Evolutionary conservation across 2,888 invertebrate genomes (phyloP).

Genomic region (Cataglyphis altisquamis): DNA sequence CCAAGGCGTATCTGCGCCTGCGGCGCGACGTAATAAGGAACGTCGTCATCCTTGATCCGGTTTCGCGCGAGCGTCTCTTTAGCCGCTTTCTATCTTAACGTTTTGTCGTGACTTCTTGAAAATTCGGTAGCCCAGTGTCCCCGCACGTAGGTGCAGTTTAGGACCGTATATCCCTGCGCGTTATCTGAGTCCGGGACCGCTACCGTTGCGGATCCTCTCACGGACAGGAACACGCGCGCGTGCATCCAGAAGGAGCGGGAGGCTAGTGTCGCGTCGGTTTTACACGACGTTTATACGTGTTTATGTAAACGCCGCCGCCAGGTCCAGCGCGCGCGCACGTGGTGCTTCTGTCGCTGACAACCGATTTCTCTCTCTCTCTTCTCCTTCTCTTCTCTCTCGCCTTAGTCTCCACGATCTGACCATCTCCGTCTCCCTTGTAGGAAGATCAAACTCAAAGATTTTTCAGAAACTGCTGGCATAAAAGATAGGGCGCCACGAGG

Average conservation of each 20-base stretch:
- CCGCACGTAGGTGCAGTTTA: slow-evolving; percentile 82
- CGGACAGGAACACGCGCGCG: slow-evolving; percentile 55
- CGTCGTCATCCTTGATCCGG: slow-evolving; percentile 50
- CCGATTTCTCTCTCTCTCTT: slow-evolving; percentile 61
- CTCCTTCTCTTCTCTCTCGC: slow-evolving; percentile 23
- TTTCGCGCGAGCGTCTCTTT: slow-evolving; percentile 25
- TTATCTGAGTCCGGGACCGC: slow-evolving; percentile 81
- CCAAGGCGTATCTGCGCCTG: background rate
- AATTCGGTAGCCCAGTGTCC: slow-evolving; percentile 83
- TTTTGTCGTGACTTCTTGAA: slow-evolving; percentile 74
- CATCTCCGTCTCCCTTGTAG: slow-evolving; percentile 48
- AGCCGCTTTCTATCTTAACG: slow-evolving; percentile 7
- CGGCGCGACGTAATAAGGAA: background rate
- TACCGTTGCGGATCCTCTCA: slow-evolving; percentile 79
- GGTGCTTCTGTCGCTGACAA: slow-evolving; percentile 74
- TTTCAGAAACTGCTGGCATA: slow-evolving; percentile 81
- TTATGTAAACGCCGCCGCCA: slow-evolving; percentile 75
- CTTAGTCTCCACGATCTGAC: slow-evolving; percentile 38
- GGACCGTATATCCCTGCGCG: slow-evolving; percentile 78
- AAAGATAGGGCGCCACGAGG: slow-evolving; percentile 84
- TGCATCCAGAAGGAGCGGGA: slow-evolving; percentile 30
- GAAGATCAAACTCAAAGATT: slow-evolving; percentile 82
- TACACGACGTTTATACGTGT: slow-evolving; percentile 80
- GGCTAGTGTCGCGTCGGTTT: slow-evolving; percentile 64
- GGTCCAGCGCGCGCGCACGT: slow-evolving; percentile 70